Evolutionary conservation across 2,797 vertebrate species (phyloP), one percentile per base, ranked within the genome.

Genomic region (Meda fulgida): DNA sequence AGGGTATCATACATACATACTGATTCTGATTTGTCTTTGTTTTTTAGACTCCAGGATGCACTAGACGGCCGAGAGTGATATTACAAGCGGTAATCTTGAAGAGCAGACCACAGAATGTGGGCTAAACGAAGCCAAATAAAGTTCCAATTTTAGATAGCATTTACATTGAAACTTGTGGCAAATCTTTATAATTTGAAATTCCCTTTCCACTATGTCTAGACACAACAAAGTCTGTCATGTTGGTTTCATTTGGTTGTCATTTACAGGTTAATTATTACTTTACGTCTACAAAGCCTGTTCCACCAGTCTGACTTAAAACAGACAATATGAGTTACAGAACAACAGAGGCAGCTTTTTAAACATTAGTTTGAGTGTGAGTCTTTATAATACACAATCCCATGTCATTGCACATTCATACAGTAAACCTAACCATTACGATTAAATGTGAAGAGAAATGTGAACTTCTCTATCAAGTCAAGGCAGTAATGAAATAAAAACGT

Each of bases 21-120:
- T 46, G 43, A 71, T 43, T 58, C 11, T 46, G 1, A 14, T 77
- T 78, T 80, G 3, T 60, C 26, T 66, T 80, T 48, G 65, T 76
- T 83, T 34, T 72, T 60, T 82, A 89, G 87, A 5, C 87, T 89
- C 10, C 81, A 43, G 72, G 89, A 89, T 53, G 89, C 89, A 8
- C 18, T 89, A 40, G 85, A 85, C 5, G 55, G 58, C 55, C 5
- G 5, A 80, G 66, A 11, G 13, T 48, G 16, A 85, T 40, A 40
- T 19, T 55, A 29, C 13, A 60, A 23, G 34, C 36, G n/a, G 6
- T 21, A 19, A 31, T 4, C 46, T 71, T 43, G 18, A 78, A 70
- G 31, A 80, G 63, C 29, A 67, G 11, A 65, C 38, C 5, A 43
- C 67, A 70, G 11, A 77, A 53, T 38, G 19, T 34, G 19, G 31